Percentiles rank a stretch among this genome's conserved stretches.
phyloP scores from a whole-genome alignment of 2,888 invertebrate species.

The Thymelicus sylvestris region DNA sequence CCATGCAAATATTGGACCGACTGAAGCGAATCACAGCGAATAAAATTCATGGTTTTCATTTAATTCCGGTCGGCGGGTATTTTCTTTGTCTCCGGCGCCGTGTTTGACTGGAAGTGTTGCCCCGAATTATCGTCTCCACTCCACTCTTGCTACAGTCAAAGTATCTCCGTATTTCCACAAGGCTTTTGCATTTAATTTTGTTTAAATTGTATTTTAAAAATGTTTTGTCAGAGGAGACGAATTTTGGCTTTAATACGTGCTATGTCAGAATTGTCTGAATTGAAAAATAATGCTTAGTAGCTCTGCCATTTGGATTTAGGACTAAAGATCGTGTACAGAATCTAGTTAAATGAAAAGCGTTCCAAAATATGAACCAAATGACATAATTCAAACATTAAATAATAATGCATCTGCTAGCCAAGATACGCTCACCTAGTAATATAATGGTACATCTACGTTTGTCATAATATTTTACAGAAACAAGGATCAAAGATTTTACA shows the following conservation, averaged over 20 bases:
- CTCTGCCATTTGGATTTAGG: neutral
- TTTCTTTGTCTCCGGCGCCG: neutral
- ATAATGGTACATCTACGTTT: too few species aligned
- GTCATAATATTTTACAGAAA: too few species aligned
- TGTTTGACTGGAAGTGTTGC: conserved; percentile 5
- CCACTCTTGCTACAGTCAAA: neutral
- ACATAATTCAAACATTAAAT: too few species aligned
- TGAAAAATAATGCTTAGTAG: neutral
- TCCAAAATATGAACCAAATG: too few species aligned
- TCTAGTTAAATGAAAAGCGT: too few species aligned
- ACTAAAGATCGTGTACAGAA: too few species aligned
- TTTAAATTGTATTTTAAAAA: conserved; percentile 2
- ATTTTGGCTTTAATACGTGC: neutral
- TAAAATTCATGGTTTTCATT: conserved; percentile 10
- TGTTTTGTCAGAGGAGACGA: neutral
- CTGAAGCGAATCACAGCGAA: neutral
- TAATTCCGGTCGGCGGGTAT: neutral
- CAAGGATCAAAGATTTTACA: too few species aligned
- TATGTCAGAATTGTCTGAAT: neutral
- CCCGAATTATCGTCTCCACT: conserved; percentile 5
- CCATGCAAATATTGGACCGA: neutral
- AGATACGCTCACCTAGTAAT: too few species aligned
- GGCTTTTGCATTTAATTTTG: neutral
- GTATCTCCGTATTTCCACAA: neutral
- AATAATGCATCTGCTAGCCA: too few species aligned